A percentile compares a stretch with the other conserved stretches of the same genome.
These are phyloP conservation scores for Indicator indicator DNA, from an alignment of 2,113 vertebrate genomes.

Conservation along the genomic window DNA sequence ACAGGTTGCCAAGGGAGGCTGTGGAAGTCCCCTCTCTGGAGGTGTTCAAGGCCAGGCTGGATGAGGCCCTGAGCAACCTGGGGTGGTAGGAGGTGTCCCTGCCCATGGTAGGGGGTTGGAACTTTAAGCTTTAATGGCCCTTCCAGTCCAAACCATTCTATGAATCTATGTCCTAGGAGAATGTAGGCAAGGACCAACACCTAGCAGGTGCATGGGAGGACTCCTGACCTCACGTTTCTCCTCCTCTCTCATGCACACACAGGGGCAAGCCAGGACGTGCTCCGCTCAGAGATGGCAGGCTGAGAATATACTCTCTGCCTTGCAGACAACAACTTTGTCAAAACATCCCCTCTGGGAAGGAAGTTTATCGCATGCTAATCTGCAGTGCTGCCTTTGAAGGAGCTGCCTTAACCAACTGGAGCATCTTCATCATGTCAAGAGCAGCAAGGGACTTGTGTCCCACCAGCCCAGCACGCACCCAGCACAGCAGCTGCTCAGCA, in stretches of 20 bases:
- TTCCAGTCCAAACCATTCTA: too few species aligned
- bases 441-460: not conserved
- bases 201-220: accelerated
- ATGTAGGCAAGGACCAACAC: not conserved
- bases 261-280: not conserved
- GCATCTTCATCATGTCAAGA: not conserved
- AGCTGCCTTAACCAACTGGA: not conserved
- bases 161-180: too few species aligned
- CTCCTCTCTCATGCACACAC: not conserved
- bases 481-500: not conserved
- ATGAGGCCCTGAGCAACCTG: too few species aligned
- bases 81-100: too few species aligned
- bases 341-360: not conserved
- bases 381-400: not conserved
- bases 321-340: not conserved
- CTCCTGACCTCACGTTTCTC: accelerated
- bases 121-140: too few species aligned
- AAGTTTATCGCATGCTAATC: not conserved
- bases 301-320: not conserved
- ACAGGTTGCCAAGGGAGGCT: too few species aligned
- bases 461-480: not conserved
- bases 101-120: too few species aligned
- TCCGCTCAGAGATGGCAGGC: not conserved
- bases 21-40: too few species aligned
- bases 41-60: too few species aligned